Evolutionary conservation across 2,888 invertebrate species (phyloP), one percentile per base, ranked within the genome.

Genomic region (Cordilura impudica): DNA sequence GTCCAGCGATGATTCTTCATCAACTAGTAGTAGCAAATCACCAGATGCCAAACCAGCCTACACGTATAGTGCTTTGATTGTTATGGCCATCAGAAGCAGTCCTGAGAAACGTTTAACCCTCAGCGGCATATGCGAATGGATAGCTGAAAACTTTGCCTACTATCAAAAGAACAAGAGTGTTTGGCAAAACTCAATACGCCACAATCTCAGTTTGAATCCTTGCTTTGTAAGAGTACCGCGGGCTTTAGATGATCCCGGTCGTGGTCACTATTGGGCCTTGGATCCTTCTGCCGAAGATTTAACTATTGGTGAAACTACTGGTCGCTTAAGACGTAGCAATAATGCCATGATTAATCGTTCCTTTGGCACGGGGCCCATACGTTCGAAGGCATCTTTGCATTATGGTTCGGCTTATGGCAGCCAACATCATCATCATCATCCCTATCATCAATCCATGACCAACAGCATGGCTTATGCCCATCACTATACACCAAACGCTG

Each of bases 261-360:
- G 99, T 87, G 99, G 98, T 0, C 98, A 98, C 90, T 99, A 99
- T 91, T 99, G 99, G 98, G 98, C 98, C 95, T 89, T 99, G 86
- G 98, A 98, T 88, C 95, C 97, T 0, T 95, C 96, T 21, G 95
- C 96, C 56, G 98, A 98, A 86, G 98, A 98, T 85, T 96, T 99
- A 26, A 98, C 98, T 87, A 98, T 99, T 86, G 98, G 98, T 0
- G 97, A 97, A 2, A 96, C 97, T 0, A 98, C 98, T 0, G 99
- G 99, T 0, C 98, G 99, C 88, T 91, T 99, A 58, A 91, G 98
- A 10, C 90, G 98, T 71, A 83, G 76, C 56, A 84, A 85, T 51
- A 66, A 71, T 16, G 4, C 67, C 10, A 54, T 72, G 47, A 53
- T 70, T 0, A 61, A 45, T 31, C 78, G 78, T 19, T 69, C 78